A percentile compares a stretch with the other conserved stretches of the same genome.
Conservation (phyloP, 2,888 invertebrate genomes). For the Caenorhabditis afra region DNA sequence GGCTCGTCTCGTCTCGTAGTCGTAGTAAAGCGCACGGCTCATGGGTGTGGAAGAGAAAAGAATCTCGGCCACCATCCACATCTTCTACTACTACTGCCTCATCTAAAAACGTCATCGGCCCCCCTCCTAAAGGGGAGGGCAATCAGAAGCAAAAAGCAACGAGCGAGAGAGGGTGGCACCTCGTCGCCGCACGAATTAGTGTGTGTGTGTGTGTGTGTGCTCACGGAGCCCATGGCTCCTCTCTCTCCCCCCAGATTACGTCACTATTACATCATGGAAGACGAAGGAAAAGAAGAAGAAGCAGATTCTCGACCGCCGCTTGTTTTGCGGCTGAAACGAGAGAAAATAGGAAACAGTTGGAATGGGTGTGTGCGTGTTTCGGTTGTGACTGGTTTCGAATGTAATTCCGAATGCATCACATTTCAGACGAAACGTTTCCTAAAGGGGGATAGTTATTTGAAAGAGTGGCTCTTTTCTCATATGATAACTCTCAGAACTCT, state of each 20-base stretch:
- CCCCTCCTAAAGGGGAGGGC: not conserved
- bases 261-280: slow-evolving; percentile 50
- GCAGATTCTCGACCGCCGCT: slow-evolving; percentile 23
- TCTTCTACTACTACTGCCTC: too few species aligned
- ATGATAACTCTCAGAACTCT: too few species aligned
- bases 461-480: too few species aligned
- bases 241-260: too few species aligned
- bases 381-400: not conserved
- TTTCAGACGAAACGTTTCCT: too few species aligned
- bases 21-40: slow-evolving; percentile 37
- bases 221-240: slow-evolving; percentile 9
- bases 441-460: too few species aligned
- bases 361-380: slow-evolving; percentile 1
- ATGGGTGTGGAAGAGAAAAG: slow-evolving; percentile 2
- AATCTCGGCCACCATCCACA: too few species aligned
- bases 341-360: slow-evolving; percentile 7
- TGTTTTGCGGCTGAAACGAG: slow-evolving; percentile 27
- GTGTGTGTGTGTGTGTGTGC: too few species aligned
- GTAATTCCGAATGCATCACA: not conserved
- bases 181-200: slow-evolving; percentile 29
- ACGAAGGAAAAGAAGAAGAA: slow-evolving; percentile 14
- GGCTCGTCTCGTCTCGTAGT: slow-evolving; percentile 3
- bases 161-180: too few species aligned
- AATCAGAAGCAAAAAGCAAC: slow-evolving; percentile 40
- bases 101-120: too few species aligned